Evolutionary conservation across 1,140 invertebrate species (phyloP).

Genomic region (Meloidogyne exigua): DNA sequence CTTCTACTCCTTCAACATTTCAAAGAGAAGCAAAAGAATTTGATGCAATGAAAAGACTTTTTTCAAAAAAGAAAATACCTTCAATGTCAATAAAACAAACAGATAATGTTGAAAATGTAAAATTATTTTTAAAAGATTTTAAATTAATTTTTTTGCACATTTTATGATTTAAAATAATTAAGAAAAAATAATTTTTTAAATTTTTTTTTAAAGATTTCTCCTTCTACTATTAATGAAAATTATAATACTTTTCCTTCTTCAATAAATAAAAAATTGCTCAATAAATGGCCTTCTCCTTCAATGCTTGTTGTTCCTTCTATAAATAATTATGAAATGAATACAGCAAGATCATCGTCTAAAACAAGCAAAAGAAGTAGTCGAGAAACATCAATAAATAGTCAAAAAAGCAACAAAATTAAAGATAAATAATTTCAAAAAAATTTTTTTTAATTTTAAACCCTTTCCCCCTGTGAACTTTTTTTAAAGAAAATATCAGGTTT

Average conservation of each 20-base stretch:
- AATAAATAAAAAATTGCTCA: background rate
- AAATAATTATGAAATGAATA: background rate
- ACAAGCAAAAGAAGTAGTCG: background rate
- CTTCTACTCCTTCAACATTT: background rate
- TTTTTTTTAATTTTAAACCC: no score
- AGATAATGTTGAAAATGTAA: background rate
- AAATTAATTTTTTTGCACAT: no score
- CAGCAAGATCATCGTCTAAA: background rate
- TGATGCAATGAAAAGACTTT: conserved; percentile 5
- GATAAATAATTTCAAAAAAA: no score
- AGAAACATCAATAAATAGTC: background rate
- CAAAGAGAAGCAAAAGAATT: background rate
- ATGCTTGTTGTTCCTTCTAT: background rate
- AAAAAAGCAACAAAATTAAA: background rate
- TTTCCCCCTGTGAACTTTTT: no score
- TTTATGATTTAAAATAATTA: no score
- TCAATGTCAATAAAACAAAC: background rate
- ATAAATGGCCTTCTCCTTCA: conserved; percentile 4
- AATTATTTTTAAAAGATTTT: background rate
- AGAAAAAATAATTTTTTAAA: no score
- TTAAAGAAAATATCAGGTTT: no score
- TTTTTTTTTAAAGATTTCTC: background rate
- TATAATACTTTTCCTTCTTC: background rate
- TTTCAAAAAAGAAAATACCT: background rate
- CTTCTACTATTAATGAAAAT: no score